phyloP scores from a whole-genome alignment of 2,888 invertebrate species.

The Campaea margaritaria region DNA sequence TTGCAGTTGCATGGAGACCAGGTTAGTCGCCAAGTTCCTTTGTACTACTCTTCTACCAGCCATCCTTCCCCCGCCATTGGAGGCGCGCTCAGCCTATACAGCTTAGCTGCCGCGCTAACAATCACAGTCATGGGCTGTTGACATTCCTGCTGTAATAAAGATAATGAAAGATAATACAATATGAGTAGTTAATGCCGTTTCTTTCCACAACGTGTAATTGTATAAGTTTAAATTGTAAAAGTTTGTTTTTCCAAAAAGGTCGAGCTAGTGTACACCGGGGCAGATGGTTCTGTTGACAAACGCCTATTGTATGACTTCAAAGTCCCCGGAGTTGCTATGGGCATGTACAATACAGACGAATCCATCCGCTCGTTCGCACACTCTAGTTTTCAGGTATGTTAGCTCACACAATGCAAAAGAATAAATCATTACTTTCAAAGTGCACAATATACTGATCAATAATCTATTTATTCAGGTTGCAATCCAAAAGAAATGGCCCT shows the following conservation, averaged over 20 bases:
- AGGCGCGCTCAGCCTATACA: too few relatives aligned
- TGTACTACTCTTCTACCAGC: too few relatives aligned
- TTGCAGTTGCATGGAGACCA: too few relatives aligned
- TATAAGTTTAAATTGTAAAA: neutral
- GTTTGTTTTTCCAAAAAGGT: slow-evolving; percentile 67
- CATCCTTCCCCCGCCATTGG: too few relatives aligned
- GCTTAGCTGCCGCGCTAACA: too few relatives aligned
- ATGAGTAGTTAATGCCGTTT: slow-evolving; percentile 1
- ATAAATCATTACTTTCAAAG: slow-evolving; percentile 21
- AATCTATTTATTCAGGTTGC: slow-evolving; percentile 84
- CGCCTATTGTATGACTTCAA: slow-evolving; percentile 89
- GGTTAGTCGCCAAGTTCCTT: too few relatives aligned
- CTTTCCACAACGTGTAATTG: slow-evolving; percentile 16
- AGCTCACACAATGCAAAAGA: slow-evolving; percentile 5
- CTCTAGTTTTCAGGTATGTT: slow-evolving; percentile 90
- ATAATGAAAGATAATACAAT: slow-evolving; percentile 30
- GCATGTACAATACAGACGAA: slow-evolving; percentile 96
- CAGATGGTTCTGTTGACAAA: slow-evolving; percentile 84
- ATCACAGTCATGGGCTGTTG: too few relatives aligned
- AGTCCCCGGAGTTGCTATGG: slow-evolving; percentile 90
- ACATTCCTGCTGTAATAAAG: slow-evolving; percentile 29
- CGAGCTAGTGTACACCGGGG: slow-evolving; percentile 89
- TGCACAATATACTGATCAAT: slow-evolving; percentile 9
- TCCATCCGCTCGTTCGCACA: slow-evolving; percentile 94
- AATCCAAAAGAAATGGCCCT: slow-evolving; percentile 92